Evolutionary conservation across 2,888 invertebrate genomes (phyloP), one percentile per base, ranked within the genome.

Genomic region (Cryptus armator): DNA sequence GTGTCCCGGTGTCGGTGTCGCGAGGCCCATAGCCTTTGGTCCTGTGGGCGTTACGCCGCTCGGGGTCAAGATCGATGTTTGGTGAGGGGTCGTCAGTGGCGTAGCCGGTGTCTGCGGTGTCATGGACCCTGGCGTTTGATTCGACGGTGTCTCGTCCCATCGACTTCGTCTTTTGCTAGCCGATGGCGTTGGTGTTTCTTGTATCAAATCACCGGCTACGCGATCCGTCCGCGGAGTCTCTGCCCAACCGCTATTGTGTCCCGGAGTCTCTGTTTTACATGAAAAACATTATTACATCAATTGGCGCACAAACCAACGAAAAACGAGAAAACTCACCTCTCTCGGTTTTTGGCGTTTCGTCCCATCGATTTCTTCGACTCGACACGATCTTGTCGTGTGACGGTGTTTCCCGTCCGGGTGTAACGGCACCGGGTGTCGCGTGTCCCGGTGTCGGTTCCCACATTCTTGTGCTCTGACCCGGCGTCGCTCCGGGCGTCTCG

Each of bases 371-470:
- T 67, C 99, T 96, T 12, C 99, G 95, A 19, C 97, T 96, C 44
- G 97, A 97, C 85, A 95, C 95, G 87, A 94, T 94, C 90, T 95
- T 96, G 78, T 95, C 95, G 83, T 96, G 95, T 0, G 97, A 97
- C 0, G 98, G 98, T 0, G 98, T 98, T 86, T 97, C 97, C 80
- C 96, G 95, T 64, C 97, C 97, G 0, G 98, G 97, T 1, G 99
- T 98, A 43, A 97, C 97, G 86, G 97, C 96, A 0, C 97, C 97
- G 0, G 97, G 97, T 74, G 98, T 98, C 16, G 97, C 96, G 93
- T 99, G 99, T 0, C 98, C 98, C 0, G 99, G 99, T 0, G 99
- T 99, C 3, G 99, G 97, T 92, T 99, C 99, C 99, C 99, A 99
- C 94, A 98, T 97, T 86, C 99, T 96, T 0, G 98, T 97, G 16